Evolutionary conservation across 2,113 vertebrate genomes (phyloP), one percentile per base, ranked within the genome.

Genomic region (Brachirus orientalis): DNA sequence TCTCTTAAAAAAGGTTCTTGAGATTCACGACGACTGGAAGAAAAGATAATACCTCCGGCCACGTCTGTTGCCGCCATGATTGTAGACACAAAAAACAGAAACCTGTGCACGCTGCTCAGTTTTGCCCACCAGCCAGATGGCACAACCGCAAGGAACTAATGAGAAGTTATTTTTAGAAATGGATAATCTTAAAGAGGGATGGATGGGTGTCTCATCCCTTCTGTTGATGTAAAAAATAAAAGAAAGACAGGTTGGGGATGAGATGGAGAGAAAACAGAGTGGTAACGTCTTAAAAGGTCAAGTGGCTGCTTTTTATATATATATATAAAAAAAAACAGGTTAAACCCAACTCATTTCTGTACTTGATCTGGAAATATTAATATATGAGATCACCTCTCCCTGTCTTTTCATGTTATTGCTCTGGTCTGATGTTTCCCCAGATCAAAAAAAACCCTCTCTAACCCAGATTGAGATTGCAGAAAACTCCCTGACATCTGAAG

Each of bases 41-140:
- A 14, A 10, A 43, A 11, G 40, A 14, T 28, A 28, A 28, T 4
- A 28, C 28, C 28, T 28, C 40, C 2, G 40, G 14, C 2, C 14
- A 10, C 9, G 9, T 40, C 38, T 2, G 12, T 43, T 4, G 40
- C 40, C 14, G 40, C 10, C 40, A 43, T 10, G 11, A 14, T 13
- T 43, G 12, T 13, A 12, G 40, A 11, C 14, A 5, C 14, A 40
- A 40, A 47, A 67, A 50, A 57, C 9, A 66, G 37, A 65, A 79
- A 69, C 19, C 46, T 28, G 18, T 56, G 36, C 36, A 69, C 77
- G 56, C 83, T 66, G 28, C 50, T 70, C 51, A 50, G 44, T 38
- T 74, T 56, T 58, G 3, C 48, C 35, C 22, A 51, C 17, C 56
- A 63, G 45, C 52, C 76, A 86, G 84, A 85, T 83, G 84, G 76